Evolutionary conservation across 2,797 vertebrate species (phyloP).

Genomic region (Okamejei kenojei): DNA sequence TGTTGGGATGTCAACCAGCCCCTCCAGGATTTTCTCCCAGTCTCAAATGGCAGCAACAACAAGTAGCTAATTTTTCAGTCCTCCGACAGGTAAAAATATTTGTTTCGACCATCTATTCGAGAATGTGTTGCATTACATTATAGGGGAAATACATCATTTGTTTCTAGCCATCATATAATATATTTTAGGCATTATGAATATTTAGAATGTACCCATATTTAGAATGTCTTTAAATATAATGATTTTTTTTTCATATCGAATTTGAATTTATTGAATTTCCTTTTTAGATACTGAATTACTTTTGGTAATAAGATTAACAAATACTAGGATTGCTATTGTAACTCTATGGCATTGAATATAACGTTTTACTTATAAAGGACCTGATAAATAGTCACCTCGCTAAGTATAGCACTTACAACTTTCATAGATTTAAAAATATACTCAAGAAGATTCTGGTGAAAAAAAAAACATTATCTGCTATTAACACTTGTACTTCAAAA

Average conservation of each 20-base stretch:
- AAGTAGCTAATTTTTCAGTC: conserved; percentile 81
- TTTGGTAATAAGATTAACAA: neutral
- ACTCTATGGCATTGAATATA: neutral
- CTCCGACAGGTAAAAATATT: conserved; percentile 73
- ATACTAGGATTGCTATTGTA: neutral
- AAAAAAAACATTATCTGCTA: neutral
- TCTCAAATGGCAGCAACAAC: conserved; percentile 81
- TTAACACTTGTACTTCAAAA: neutral
- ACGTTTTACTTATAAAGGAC: neutral
- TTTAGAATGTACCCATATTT: neutral
- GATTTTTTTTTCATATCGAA: too few relatives aligned
- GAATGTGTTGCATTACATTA: neutral
- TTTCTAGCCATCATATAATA: neutral
- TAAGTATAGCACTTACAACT: neutral
- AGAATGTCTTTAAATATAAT: neutral
- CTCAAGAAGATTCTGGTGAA: neutral
- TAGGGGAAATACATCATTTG: neutral
- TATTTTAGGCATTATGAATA: neutral
- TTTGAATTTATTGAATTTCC: neutral
- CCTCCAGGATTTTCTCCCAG: conserved; percentile 82
- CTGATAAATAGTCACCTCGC: neutral
- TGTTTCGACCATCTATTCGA: neutral
- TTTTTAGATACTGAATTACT: neutral
- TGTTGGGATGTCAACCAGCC: conserved; percentile 80
- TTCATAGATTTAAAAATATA: neutral